Evolutionary conservation across 2,113 vertebrate species (phyloP).

Genomic region (Nerophis lumbriciformis): DNA sequence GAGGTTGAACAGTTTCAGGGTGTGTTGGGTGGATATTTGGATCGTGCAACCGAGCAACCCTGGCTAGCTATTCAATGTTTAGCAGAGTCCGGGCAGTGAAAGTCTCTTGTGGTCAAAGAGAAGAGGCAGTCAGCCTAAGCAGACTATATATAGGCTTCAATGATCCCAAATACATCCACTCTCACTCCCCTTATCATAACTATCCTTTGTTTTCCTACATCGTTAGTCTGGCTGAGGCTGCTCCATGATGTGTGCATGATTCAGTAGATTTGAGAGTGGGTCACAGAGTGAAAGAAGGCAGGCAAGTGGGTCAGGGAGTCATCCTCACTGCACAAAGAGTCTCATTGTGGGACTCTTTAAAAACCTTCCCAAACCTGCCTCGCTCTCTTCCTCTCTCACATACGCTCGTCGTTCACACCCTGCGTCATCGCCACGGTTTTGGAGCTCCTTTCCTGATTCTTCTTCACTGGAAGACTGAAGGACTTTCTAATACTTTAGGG

Average conservation of each 20-base stretch:
- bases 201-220: slow-evolving; percentile 7
- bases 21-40: slow-evolving; percentile 25
- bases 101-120: slow-evolving; percentile 47
- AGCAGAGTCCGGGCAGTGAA: slow-evolving; percentile 47
- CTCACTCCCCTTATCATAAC: slow-evolving; percentile 2
- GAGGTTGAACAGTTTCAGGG: slow-evolving; percentile 5
- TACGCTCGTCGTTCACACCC: not conserved
- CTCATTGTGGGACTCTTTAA: slow-evolving; percentile 59
- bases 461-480: too few relatives aligned
- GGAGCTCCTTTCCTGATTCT: slow-evolving; percentile 8
- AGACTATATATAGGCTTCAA: slow-evolving; percentile 48
- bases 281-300: slow-evolving; percentile 24
- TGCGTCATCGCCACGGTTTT: slow-evolving; percentile 12
- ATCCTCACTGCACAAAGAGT: slow-evolving; percentile 62
- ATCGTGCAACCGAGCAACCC: slow-evolving; percentile 44
- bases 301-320: slow-evolving; percentile 42
- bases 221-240: slow-evolving; percentile 16
- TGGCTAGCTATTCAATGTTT: slow-evolving; percentile 26
- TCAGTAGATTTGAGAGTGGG: slow-evolving; percentile 43
- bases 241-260: slow-evolving; percentile 39
- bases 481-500: too few relatives aligned
- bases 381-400: slow-evolving; percentile 40
- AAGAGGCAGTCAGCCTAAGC: slow-evolving; percentile 50
- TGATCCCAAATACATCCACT: slow-evolving; percentile 20
- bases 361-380: slow-evolving; percentile 31